A percentile compares a stretch with the other conserved stretches of the same genome.
These are phyloP conservation scores for Onychomys arenicola DNA, from an alignment of 2,797 vertebrate genomes.

Conservation along the genomic window DNA sequence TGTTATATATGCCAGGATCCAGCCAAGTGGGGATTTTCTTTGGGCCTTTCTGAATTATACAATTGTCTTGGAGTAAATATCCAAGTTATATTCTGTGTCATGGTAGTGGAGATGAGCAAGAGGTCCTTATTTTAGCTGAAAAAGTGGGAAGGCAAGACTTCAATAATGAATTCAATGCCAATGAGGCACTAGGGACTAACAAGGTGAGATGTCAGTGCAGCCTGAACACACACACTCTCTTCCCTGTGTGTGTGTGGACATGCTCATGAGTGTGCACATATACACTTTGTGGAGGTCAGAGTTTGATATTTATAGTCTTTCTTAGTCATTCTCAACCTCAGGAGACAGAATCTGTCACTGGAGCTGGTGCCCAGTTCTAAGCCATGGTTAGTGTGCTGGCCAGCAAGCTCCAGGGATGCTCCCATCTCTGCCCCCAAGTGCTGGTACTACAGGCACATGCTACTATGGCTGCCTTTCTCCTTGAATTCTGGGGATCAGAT, in stretches of 20 bases:
- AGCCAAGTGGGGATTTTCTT: neutral
- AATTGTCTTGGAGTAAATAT: slow-evolving; percentile 6
- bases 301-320: neutral
- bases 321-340: neutral
- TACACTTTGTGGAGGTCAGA: neutral
- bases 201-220: neutral
- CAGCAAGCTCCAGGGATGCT: neutral
- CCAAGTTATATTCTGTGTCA: neutral
- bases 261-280: neutral
- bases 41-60: neutral
- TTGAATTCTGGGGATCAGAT: neutral
- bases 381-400: neutral
- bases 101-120: neutral
- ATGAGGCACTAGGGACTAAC: neutral
- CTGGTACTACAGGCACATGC: too few relatives aligned
- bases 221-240: neutral
- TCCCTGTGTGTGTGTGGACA: too few relatives aligned
- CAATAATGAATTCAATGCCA: neutral
- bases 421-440: neutral
- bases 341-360: neutral
- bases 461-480: neutral
- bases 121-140: neutral
- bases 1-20: neutral
- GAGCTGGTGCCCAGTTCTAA: neutral
- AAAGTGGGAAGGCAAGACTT: neutral